These are phyloP conservation scores for Tichodroma muraria DNA, from an alignment of 2,113 vertebrate genomes.

Conservation along the genomic window DNA sequence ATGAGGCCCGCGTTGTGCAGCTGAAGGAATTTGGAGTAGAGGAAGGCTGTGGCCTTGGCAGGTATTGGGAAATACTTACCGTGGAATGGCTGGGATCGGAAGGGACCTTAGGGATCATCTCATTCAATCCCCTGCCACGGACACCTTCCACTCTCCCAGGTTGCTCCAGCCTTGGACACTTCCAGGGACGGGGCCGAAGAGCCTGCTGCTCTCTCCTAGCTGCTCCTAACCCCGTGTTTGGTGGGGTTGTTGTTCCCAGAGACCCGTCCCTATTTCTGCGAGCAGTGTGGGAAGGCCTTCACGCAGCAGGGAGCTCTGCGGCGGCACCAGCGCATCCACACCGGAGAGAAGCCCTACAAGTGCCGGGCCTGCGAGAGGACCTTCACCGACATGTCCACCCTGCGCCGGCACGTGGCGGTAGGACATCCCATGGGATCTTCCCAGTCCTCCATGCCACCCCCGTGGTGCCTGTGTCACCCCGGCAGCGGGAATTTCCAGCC, in stretches of 20 bases:
- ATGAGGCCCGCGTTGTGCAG: background rate
- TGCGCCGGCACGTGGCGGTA: slow-evolving; percentile 60
- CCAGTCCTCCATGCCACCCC: rapidly evolving
- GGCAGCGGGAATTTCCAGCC: background rate
- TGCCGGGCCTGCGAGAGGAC: slow-evolving; percentile 59
- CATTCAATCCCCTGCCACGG: background rate
- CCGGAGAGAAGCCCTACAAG: slow-evolving; percentile 62
- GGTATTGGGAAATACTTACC: background rate
- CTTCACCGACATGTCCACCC: slow-evolving; percentile 66
- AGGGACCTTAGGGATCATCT: background rate
- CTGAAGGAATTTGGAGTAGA: too few species aligned
- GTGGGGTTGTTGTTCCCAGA: background rate
- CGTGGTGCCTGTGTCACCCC: rapidly evolving
- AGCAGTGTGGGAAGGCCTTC: slow-evolving; percentile 64
- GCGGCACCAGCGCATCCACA: slow-evolving; percentile 67
- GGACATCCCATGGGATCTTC: background rate
- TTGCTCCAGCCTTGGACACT: background rate
- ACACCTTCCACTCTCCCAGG: background rate
- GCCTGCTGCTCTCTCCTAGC: background rate
- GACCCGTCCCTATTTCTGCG: slow-evolving; percentile 64
- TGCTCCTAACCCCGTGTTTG: background rate
- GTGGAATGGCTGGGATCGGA: background rate
- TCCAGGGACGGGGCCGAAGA: too few species aligned
- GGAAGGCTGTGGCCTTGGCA: background rate
- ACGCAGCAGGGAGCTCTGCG: slow-evolving; percentile 66